Percentiles rank a stretch among this genome's conserved stretches.
These are phyloP conservation scores for Gallinago jamesoni DNA, from an alignment of 2,113 vertebrate genomes.

Conservation along the genomic window DNA sequence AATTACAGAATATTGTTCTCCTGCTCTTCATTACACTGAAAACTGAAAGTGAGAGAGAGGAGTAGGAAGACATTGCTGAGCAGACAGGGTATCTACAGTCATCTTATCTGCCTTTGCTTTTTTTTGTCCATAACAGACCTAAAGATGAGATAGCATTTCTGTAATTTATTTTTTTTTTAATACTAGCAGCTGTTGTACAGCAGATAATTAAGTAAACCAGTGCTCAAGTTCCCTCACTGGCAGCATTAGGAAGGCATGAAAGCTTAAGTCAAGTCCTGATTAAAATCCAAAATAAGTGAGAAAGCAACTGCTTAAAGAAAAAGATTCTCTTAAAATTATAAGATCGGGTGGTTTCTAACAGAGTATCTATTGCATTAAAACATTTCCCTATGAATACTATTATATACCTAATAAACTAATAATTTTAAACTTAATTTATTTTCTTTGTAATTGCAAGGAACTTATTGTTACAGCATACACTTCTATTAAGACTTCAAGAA, in stretches of 20 bases:
- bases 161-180: background rate
- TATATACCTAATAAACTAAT: background rate
- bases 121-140: conserved; percentile 70
- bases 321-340: conserved; percentile 36
- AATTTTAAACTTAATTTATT: background rate
- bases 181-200: conserved; percentile 75
- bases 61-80: conserved; percentile 72
- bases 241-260: conserved; percentile 68
- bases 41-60: conserved; percentile 72
- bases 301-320: conserved; percentile 34
- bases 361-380: conserved; percentile 22
- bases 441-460: background rate
- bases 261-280: conserved; percentile 61
- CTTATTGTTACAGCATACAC: background rate
- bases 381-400: background rate
- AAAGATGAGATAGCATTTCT: conserved; percentile 78
- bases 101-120: conserved; percentile 57
- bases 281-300: conserved; percentile 65
- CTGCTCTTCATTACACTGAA: conserved; percentile 89
- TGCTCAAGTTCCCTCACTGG: conserved; percentile 69
- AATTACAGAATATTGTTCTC: conserved; percentile 99
- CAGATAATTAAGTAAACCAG: conserved; percentile 77
- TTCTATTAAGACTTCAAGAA: background rate
- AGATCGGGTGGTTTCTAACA: background rate
- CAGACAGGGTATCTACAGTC: conserved; percentile 77